Evolutionary conservation across 2,888 invertebrate species (phyloP), one percentile per base, ranked within the genome.

Genomic region (Lasioglossum lativentre): DNA sequence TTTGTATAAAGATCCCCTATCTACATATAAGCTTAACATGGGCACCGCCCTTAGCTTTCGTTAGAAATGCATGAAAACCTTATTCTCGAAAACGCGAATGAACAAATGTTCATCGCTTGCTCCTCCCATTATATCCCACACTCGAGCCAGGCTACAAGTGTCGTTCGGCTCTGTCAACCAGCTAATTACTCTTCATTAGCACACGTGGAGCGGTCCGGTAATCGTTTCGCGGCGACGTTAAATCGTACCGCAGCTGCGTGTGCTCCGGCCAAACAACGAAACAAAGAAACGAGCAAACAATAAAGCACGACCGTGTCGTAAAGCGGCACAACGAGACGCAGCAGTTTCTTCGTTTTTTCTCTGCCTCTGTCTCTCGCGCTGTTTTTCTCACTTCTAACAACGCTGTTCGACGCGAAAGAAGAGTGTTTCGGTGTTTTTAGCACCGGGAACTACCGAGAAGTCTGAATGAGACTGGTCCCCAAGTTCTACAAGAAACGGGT

Each of bases 251-350:
- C 27, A 42, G 59, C 40, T 30, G 59, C 27, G 52, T 52, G 52
- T 34, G 23, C 30, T 34, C 30, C 27, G 12, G 66, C 38, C 8
- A 38, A 63, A 59, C 72, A 30, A 47, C 45, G 72, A 72, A 38
- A 68, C 68, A 68, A 68, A 76, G 30, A 76, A 68, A n/a, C n/a
- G 45, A 66, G 4, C 45, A 23, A 23, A 68, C 68, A 68, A 68
- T 68, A 66, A 66, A 34, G 23, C 66, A 34, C 27, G 23, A 23
- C 3, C 23, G 38, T 38, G 68, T 68, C 68, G 68, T 38, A 68
- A 68, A 68, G 12, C 68, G 38, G 23, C 68, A n/a, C n/a, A 16
- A 34, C 66, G 66, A 19, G 30, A 27, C 34, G 19, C 66, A 14
- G 19, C 66, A 14, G 27, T 59, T 52, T 52, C 23, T 27, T n/a